Evolutionary conservation across 64 coral and sea anemone species (phyloP), one percentile per base, ranked within the genome.

Genomic region (Acropora yongei): DNA sequence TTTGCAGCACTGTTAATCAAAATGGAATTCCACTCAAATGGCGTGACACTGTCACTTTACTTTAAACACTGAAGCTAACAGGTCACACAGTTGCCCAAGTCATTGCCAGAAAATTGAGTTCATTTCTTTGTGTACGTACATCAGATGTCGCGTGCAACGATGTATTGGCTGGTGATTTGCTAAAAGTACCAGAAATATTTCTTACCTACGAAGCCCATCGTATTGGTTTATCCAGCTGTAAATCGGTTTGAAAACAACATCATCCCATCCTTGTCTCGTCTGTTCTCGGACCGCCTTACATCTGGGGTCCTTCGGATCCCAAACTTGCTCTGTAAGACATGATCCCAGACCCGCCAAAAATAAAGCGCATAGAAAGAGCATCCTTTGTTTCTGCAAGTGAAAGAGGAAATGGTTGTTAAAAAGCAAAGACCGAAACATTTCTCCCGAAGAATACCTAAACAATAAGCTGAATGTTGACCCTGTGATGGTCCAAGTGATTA

Each of bases 191-290:
- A 53, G 50, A 53, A 53, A 3, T 8, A 53, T 53, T 53, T 53
- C 50, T 53, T 53, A 53, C 50, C 50, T 53, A 53, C 50, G 50
- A 53, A 53, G 50, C 8, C 50, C 50, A 53, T 53, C 76, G 41
- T 78, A 49, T 78, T 40, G 76, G 76, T 78, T 41, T 78, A 78
- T 78, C 76, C 76, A 78, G 40, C 76, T 78, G 76, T 78, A 78
- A 41, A 41, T 41, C 40, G 8, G 76, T 78, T 40, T 41, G 14
- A 78, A 41, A 78, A 43, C 13, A 78, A 42, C 4, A 6, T 78
- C 41, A 78, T 45, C 41, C 76, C 76, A 78, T 4, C 47, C 76
- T 78, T 78, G 76, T 78, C 40, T 78, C 14, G 50, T 53, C 76
- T 78, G 14, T 78, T 78, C 14, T 78, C 76, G 13, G 13, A 16